Evolutionary conservation across 2,888 invertebrate genomes (phyloP).

Genomic region (Chrysina gloriosa): DNA sequence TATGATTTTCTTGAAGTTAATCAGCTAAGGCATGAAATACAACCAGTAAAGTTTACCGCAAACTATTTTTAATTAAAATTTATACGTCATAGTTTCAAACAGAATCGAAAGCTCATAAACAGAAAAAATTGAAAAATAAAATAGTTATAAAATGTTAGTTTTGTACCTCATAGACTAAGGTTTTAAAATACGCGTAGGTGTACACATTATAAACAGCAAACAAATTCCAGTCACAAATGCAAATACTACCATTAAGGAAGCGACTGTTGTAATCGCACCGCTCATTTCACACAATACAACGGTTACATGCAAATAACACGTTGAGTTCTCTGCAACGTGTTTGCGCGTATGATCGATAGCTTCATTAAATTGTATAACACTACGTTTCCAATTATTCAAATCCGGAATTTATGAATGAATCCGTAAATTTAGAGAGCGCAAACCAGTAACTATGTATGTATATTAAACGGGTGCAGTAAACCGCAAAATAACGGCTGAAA

Average conservation of each 20-base stretch:
- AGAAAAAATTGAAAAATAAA: no score
- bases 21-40: no score
- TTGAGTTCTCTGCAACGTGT: background rate
- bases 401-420: constrained; percentile 34
- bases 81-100: no score
- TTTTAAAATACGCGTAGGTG: no score
- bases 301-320: background rate
- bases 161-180: no score
- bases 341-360: constrained; percentile 25
- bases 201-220: no score
- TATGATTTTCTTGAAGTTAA: no score
- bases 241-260: background rate
- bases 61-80: no score
- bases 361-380: constrained; percentile 34
- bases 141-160: no score
- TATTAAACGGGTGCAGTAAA: constrained; percentile 35
- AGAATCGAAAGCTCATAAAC: no score
- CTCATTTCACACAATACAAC: background rate
- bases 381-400: constrained; percentile 34
- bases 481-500: constrained; percentile 36
- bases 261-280: background rate
- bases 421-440: constrained; percentile 22
- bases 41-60: no score
- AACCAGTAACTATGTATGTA: constrained; percentile 20
- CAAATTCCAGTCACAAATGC: no score